Percentiles rank a stretch among this genome's conserved stretches.
Evolutionary conservation across 2,113 vertebrate species (phyloP).

Genomic region (Australoheros scitulus): DNA sequence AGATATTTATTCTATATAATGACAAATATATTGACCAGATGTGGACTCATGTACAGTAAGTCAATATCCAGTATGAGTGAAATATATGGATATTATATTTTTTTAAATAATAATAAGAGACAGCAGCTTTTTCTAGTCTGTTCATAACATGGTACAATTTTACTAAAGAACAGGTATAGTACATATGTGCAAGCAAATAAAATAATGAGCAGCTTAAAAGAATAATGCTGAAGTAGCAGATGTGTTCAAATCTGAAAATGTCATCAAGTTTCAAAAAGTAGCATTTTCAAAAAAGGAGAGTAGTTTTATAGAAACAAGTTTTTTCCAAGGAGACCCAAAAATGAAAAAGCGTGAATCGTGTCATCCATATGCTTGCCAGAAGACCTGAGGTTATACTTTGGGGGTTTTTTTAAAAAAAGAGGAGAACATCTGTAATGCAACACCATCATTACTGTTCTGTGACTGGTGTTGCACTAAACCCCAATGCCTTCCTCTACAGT

Average conservation of each 20-base stretch:
- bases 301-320: background rate
- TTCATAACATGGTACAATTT: background rate
- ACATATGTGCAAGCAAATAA: background rate
- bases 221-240: background rate
- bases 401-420: background rate
- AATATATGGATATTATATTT: conserved; percentile 25
- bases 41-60: conserved; percentile 34
- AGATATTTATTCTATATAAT: conserved; percentile 39
- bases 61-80: conserved; percentile 36
- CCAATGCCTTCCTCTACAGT: background rate
- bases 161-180: background rate
- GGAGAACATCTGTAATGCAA: background rate
- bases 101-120: background rate
- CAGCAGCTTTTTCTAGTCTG: background rate
- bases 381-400: background rate
- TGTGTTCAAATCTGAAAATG: background rate
- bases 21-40: conserved; percentile 21
- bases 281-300: background rate
- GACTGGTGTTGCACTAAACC: background rate
- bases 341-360: background rate
- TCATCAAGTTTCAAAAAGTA: background rate
- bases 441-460: background rate
- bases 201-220: background rate
- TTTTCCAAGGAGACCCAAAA: background rate
- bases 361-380: background rate